Conservation (phyloP, 2,113 vertebrate species). For the Entomyzon cyanotis region DNA sequence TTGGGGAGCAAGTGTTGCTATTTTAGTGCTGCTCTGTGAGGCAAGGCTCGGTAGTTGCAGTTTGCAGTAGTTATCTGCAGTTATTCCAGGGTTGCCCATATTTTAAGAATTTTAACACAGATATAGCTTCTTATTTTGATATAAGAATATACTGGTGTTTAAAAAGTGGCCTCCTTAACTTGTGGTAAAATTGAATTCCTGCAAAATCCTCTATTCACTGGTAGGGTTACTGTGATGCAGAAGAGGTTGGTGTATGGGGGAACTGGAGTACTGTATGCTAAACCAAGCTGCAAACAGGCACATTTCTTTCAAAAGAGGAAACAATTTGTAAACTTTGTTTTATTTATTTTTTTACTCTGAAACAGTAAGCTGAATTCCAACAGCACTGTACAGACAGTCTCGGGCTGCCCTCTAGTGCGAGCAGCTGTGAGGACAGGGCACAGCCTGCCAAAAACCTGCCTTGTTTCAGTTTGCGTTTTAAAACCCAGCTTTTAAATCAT, state of each 20-base stretch:
- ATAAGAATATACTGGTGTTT: not conserved
- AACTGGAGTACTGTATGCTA: not conserved
- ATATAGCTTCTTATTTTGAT: not conserved
- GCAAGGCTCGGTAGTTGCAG: not conserved
- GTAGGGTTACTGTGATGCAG: not conserved
- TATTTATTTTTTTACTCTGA: not conserved
- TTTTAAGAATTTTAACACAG: not conserved
- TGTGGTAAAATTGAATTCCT: not conserved
- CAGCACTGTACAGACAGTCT: not conserved
- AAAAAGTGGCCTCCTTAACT: not conserved
- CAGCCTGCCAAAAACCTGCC: not conserved
- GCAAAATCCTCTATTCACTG: not conserved
- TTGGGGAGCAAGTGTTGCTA: not conserved
- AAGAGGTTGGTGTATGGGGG: not conserved
- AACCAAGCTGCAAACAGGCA: not conserved
- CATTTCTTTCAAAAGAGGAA: not conserved
- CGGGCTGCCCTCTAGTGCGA: conserved; percentile 58
- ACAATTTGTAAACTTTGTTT: not conserved
- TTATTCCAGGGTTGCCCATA: not conserved
- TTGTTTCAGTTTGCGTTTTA: not conserved
- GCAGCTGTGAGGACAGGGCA: not conserved
- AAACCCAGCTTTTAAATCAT: not conserved
- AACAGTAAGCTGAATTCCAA: not conserved
- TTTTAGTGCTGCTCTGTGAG: fast-evolving
- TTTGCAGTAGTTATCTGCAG: not conserved